These are phyloP conservation scores for Caenorhabditis sp. DNA, from an alignment of 2,888 invertebrate species.

Conservation along the genomic window DNA sequence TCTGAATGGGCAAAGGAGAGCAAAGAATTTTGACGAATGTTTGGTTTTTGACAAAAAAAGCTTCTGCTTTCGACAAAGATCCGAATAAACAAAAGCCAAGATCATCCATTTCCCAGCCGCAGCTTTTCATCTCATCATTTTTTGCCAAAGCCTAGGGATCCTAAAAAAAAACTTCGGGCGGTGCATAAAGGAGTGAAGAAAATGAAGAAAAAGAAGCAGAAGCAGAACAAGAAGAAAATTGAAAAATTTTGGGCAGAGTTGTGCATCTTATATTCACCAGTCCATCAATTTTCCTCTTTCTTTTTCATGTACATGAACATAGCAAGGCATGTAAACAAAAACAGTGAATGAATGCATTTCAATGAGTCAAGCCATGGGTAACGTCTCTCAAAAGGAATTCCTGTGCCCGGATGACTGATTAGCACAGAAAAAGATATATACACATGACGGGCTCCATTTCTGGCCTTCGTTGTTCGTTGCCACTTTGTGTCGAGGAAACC, in stretches of 20 bases:
- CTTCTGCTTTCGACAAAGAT: too few species aligned
- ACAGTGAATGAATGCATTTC: slow-evolving; percentile 52
- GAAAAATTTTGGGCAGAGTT: slow-evolving; percentile 18
- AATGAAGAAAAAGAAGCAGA: slow-evolving; percentile 15
- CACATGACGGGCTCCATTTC: too few species aligned
- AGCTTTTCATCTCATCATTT: slow-evolving; percentile 14
- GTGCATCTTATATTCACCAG: slow-evolving; percentile 23
- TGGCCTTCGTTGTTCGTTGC: too few species aligned
- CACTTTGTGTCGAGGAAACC: too few species aligned
- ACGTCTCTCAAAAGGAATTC: slow-evolving; percentile 17
- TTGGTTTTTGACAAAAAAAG: too few species aligned
- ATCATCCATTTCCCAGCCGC: slow-evolving; percentile 15
- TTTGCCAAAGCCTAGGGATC: slow-evolving; percentile 21
- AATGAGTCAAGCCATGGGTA: slow-evolving; percentile 38
- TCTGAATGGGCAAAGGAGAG: slow-evolving; percentile 4
- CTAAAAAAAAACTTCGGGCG: slow-evolving; percentile 6
- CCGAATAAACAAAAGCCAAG: slow-evolving; percentile 16
- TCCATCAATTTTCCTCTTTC: slow-evolving; percentile 25
- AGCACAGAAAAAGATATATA: slow-evolving; percentile 45
- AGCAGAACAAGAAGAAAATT: background rate
- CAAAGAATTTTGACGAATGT: slow-evolving; percentile 14
- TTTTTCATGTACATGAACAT: slow-evolving; percentile 2
- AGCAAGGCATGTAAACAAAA: slow-evolving; percentile 40
- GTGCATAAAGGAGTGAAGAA: background rate
- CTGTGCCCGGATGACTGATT: slow-evolving; percentile 3